phyloP scores from a whole-genome alignment of 2,797 vertebrate genomes.

The Synanceia verrucosa region DNA sequence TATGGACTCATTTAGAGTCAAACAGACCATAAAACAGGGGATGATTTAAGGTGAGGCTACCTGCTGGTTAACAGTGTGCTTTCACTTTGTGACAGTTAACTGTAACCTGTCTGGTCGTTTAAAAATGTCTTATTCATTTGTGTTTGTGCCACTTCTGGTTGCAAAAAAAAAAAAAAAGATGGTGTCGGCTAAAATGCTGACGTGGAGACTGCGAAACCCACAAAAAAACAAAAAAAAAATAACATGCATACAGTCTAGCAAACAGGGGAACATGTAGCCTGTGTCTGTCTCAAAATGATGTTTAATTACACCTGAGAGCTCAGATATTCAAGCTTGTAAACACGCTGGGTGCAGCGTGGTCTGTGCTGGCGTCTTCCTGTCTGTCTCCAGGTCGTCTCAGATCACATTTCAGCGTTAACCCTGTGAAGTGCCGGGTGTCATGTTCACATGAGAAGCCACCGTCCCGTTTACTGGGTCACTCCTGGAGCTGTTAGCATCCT shows the following conservation, averaged over 20 bases:
- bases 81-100: too few species aligned
- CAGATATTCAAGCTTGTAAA: background rate
- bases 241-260: background rate
- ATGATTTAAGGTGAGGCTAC: too few species aligned
- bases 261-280: background rate
- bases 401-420: constrained; percentile 41
- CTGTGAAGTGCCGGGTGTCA: constrained; percentile 34
- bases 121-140: too few species aligned
- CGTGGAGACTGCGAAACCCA: background rate
- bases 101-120: too few species aligned
- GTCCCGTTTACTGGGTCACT: constrained; percentile 20
- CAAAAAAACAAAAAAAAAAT: too few species aligned
- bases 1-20: too few species aligned
- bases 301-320: background rate
- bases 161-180: background rate
- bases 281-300: background rate
- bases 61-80: too few species aligned
- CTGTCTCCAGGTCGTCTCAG: constrained; percentile 8
- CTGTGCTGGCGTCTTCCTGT: background rate
- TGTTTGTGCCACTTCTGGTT: background rate
- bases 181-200: background rate
- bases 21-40: too few species aligned
- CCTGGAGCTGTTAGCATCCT: background rate
- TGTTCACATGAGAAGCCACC: constrained; percentile 37
- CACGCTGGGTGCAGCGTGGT: background rate